Base-by-base conservation (phyloP, 2,113 vertebrate species). In the Chroicocephalus ridibundus region DNA sequence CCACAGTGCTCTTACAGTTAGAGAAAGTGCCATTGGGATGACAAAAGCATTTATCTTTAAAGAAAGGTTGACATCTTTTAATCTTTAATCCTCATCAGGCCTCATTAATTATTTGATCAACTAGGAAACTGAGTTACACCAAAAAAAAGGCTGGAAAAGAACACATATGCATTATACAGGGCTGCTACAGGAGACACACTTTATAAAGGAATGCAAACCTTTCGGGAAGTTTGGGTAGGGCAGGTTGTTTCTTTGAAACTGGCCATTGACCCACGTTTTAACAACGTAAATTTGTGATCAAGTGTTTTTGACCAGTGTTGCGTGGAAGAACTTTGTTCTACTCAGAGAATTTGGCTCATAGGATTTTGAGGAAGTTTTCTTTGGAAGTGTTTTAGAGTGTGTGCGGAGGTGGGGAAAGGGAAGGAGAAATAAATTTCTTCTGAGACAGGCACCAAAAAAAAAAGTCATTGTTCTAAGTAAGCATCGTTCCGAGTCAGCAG, bases 41-140 rank as follows among this genome's bases (percentile, higher is more conserved):
- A 91, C 72, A 70, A 86, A 81, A 78, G 9, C 9, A 31, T 86
- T 95, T 92, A 90, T 90, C n/a, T 94, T 83, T 95, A 86, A 91
- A 88, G n/a, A 77, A 16, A 62, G 11, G 38, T 88, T 66, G 54
- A 19, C 13, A 62, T 61, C 36, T 94, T 88, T 96, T 90, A 74
- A 78, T 94, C 60, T 92, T 90, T 81, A 92, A 88, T 77, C 79
- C 51, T 81, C 14, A 66, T 81, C 42, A n/a, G 15, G 11, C 60
- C 29, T 92, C 5, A 2, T 70, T 90, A 46, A 27, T 44, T 94
- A 51, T 69, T 71, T 62, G 36, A 92, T 90, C 76, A 92, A 74
- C 80, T 66, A 60, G 60, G 46, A 94, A 90, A 86, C 54, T 26
- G 10, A 95, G 27, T 70, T 86, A 21, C 46, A 70, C 54, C 49